phyloP scores from a whole-genome alignment of 2,888 invertebrate species.

The Syrista parreyssii region DNA sequence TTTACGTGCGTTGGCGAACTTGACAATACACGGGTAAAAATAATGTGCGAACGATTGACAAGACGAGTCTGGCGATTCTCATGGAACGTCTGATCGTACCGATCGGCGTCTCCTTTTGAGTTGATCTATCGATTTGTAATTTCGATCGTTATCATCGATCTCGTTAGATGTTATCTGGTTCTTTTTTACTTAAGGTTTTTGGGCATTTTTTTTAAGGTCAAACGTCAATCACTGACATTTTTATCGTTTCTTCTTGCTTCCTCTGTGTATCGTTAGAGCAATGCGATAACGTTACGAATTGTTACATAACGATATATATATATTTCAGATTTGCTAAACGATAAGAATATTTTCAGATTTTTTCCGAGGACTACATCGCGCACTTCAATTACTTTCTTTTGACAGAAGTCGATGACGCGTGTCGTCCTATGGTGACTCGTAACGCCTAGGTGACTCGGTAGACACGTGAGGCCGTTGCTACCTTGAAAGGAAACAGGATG shows the following conservation, averaged over 20 bases:
- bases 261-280: too few relatives aligned
- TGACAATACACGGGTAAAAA: neutral
- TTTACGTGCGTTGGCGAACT: neutral
- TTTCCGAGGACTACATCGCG: neutral
- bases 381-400: neutral
- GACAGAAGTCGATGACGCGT: neutral
- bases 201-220: neutral
- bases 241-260: neutral
- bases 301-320: too few relatives aligned
- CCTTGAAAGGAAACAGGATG: slow-evolving; percentile 4
- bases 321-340: neutral
- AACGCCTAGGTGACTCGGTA: neutral
- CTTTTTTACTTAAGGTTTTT: neutral
- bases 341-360: neutral
- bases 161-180: neutral
- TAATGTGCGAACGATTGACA: neutral
- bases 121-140: neutral
- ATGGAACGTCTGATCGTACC: fast-evolving
- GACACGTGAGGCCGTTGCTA: slow-evolving; percentile 1
- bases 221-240: neutral
- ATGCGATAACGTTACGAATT: neutral
- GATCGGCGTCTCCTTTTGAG: neutral
- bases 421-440: neutral
- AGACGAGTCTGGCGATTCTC: neutral
- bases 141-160: neutral